Evolutionary conservation across 2,888 invertebrate species (phyloP), one percentile per base, ranked within the genome.

Genomic region (Drosophila emarginata): DNA sequence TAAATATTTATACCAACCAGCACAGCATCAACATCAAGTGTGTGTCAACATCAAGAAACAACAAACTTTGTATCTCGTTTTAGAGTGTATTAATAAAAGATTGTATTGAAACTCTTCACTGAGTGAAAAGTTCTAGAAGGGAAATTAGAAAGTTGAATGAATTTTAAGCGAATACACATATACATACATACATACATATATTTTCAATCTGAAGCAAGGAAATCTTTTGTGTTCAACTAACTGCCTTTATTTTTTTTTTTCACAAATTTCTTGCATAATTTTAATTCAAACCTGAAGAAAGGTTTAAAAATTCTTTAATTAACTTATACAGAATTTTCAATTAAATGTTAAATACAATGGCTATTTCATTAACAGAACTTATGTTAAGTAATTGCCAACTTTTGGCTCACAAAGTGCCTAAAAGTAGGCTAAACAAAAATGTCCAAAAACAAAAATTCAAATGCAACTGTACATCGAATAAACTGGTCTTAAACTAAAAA

Each of bases 1-100:
- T 54, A 74, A 79, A 74, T 74, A 78, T 79, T 76, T 74, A 80
- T 67, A 53, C 15, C 40, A 11, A 37, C 28, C 28, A 37, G 21
- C 3, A n/a, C n/a, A 26, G 18, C 51, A 51, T 40, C 39, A 32
- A 59, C 45, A 21, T 45, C 45, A 45, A 45, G 45, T 45, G 21
- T 32, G 66, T 66, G 66, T 70, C 61, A 65, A 63, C 61, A 60
- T 45, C 21, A 45, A 15, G 15, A 32, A 15, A 15, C 32, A 50
- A 53, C 37, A 50, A 57, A 62, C 52, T 70, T 74, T 67, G 65
- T 56, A 69, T 51, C 32, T 66, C 40, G 57, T 64, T 51, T 59
- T 36, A 59, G 11, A 26, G n/a, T 15, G 53, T 45, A 40, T 45
- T 65, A 61, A 51, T 62, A 23, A 63, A 57, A 39, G 52, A 57